Base-by-base conservation (phyloP, 2,797 vertebrate species). In the Coranthus polyacanthus region DNA sequence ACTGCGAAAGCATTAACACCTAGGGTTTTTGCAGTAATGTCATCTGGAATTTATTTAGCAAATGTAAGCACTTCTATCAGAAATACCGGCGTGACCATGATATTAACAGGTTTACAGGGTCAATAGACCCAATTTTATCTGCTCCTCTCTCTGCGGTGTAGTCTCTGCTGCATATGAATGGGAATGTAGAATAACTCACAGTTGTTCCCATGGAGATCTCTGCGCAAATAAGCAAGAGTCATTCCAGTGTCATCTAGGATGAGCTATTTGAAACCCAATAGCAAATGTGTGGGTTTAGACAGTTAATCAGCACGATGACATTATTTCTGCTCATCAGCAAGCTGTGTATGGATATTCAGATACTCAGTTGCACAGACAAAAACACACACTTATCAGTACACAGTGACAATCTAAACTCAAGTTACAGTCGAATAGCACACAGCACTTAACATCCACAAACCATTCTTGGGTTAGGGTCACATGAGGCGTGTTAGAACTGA, bases 281-380 rank as follows among this genome's bases (percentile, higher is more conserved):
- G 91, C 83, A 88, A 88, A 84, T 94, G 92, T 78, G 90, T 94
- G 88, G 92, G 92, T 95, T 93, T n/a, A 94, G 91, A 87, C n/a
- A 67, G 81, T 84, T 70, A 68, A 49, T 53, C 64, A 68, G 12
- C 16, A 29, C 42, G 15, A 7, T 55, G 53, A 45, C 29, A 50
- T 54, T 42, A 49, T 57, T 29, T 60, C 17, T 32, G 13, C 36
- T 46, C 24, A 45, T 59, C 61, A 45, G 26, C 24, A 16, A 22
- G 20, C n/a, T 51, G 44, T 75, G 41, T 56, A 57, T 49, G 51
- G 56, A 59, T 71, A 32, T 50, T 63, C 41, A n/a, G n/a, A n/a
- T n/a, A n/a, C 45, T 34, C 71, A 32, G 34, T 83, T 78, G 76
- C 76, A 71, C 71, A 68, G 12, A 29, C 45, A 54, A 9, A 57